These are phyloP conservation scores for Chionoecetes opilio DNA, from an alignment of 1,140 invertebrate genomes.

Conservation along the genomic window DNA sequence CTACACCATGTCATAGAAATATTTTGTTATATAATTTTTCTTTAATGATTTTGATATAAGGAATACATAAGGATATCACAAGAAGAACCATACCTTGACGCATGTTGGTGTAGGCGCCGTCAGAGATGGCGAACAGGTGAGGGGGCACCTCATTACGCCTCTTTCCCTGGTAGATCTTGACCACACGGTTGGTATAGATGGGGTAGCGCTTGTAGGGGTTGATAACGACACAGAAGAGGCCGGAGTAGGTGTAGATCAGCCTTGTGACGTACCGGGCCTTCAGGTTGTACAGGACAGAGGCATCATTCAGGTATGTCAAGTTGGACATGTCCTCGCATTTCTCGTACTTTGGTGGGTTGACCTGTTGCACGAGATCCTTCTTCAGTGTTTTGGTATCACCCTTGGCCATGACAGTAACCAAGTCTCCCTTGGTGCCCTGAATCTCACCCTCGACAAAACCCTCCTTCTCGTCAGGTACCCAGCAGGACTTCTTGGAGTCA, in stretches of 20 bases:
- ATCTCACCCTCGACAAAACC: conserved; percentile 69
- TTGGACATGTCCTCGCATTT: conserved; percentile 78
- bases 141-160: conserved; percentile 77
- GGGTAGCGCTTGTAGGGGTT: conserved; percentile 78
- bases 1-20: background rate
- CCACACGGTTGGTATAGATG: conserved; percentile 76
- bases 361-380: conserved; percentile 76
- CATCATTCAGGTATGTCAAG: conserved; percentile 76
- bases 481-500: conserved; percentile 73
- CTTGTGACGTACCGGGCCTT: conserved; percentile 83
- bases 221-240: conserved; percentile 73
- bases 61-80: conserved; percentile 85
- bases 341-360: conserved; percentile 80
- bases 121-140: conserved; percentile 76
- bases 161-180: conserved; percentile 79
- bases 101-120: conserved; percentile 75
- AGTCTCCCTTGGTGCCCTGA: conserved; percentile 77
- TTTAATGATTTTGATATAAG: background rate
- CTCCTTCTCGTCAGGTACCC: conserved; percentile 71
- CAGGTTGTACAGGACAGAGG: conserved; percentile 86
- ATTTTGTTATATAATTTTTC: background rate
- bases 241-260: conserved; percentile 76
- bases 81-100: conserved; percentile 87
- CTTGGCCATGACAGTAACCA: conserved; percentile 68
- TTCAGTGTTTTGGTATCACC: conserved; percentile 77